Evolutionary conservation across 2,888 invertebrate species (phyloP).

Genomic region (Gisinianus flammeolus): DNA sequence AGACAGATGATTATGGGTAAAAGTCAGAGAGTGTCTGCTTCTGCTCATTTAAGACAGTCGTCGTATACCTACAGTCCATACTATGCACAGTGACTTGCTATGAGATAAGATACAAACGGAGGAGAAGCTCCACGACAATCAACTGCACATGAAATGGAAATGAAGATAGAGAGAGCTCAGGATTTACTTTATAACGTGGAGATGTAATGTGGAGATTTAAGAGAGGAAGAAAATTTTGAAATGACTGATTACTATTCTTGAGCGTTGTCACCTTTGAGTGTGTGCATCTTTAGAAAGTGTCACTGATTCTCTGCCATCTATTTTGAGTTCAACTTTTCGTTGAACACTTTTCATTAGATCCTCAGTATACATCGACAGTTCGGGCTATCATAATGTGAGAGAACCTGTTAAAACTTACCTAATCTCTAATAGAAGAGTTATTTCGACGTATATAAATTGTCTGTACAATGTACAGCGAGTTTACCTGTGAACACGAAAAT

Average conservation of each 20-base stretch:
- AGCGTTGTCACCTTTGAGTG: conserved; percentile 19
- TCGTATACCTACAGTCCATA: background rate
- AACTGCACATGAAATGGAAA: background rate
- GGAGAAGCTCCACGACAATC: too few relatives aligned
- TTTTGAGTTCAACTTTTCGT: background rate
- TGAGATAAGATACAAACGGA: background rate
- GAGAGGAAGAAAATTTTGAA: background rate
- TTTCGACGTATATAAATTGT: too few relatives aligned
- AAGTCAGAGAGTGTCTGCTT: background rate
- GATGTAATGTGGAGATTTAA: background rate
- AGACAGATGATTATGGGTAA: conserved; percentile 17
- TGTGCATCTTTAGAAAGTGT: conserved; percentile 29
- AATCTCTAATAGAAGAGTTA: too few relatives aligned
- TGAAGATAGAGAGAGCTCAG: background rate
- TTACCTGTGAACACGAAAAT: too few relatives aligned
- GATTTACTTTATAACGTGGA: background rate
- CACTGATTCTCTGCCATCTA: conserved; percentile 7
- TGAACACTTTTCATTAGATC: background rate
- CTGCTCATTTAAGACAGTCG: conserved; percentile 7
- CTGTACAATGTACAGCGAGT: too few relatives aligned
- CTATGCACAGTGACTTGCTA: background rate
- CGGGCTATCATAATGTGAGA: too few relatives aligned
- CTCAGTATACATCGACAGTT: background rate
- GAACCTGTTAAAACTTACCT: too few relatives aligned
- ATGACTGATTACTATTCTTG: conserved; percentile 36